Evolutionary conservation across 2,113 vertebrate species (phyloP), one percentile per base, ranked within the genome.

Genomic region (Sarotherodon lohbergeri): DNA sequence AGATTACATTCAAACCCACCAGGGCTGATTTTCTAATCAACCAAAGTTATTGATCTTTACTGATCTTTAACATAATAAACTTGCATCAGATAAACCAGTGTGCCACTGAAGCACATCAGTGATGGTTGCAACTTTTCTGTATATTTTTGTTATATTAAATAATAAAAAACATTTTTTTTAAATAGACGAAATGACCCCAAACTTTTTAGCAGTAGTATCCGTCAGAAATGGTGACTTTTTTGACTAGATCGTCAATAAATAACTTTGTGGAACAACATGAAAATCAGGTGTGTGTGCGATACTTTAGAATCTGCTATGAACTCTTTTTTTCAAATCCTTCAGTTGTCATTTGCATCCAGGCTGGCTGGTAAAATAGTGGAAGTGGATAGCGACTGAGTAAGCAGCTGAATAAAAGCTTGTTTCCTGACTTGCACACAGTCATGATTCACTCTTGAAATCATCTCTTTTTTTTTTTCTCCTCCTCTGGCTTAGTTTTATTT

Each of bases 291-390:
- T 22, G 63, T 11, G 22, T 66, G n/a, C 3, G 6, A 39, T 22
- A 39, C 17, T 0, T 66, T 66, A 14, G 43, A 36, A 81, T 57
- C 39, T 0, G 9, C 7, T 57, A 22, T 24, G 19, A 80, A 48
- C 0, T 29, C 0, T 16, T 48, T 29, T 29, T 48, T 73, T 27
- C 9, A 39, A 56, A 27, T 50, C 36, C 29, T 12, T 63, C 14
- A 29, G 24, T 6, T 17, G 5, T 76, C 9, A 3, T 83, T 32
- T n/a, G 32, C 13, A 10, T 24, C 71, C 8, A 19, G 61, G 6
- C 59, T 81, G 85, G 88, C 92, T 93, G 90, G 88, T 89, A 86
- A 84, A 91, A 80, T 85, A 46, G 86, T 91, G 82, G 46, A 50
- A 29, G 80, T 78, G 17, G 12, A 29, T 46, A 57, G 17, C 56